phyloP scores from a whole-genome alignment of 2,888 invertebrate species.

The Cantharis flavilabris region DNA sequence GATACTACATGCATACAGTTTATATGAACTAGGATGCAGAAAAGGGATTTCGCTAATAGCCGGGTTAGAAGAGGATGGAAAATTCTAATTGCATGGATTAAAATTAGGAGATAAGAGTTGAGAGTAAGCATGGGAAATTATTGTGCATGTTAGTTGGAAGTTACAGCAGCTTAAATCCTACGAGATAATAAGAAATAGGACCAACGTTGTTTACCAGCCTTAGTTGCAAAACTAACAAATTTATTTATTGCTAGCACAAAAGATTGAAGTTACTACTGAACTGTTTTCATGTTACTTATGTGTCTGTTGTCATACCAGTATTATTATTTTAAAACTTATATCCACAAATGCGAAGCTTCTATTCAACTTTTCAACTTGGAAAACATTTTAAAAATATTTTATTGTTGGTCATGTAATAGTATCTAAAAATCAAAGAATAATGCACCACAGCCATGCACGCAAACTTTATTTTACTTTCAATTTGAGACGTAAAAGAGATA shows the following conservation, averaged over 20 bases:
- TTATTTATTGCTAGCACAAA: not conserved
- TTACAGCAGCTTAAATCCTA: constrained; percentile 18
- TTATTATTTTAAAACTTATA: not conserved
- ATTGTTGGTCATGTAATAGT: not conserved
- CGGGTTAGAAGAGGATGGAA: constrained; percentile 27
- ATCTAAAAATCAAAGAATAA: not conserved
- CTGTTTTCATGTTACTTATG: not conserved
- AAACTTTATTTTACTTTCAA: not conserved
- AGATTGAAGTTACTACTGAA: not conserved
- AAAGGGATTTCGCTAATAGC: constrained; percentile 15
- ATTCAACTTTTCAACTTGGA: not conserved
- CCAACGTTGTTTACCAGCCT: not conserved
- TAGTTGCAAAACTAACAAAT: not conserved
- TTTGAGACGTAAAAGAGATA: not conserved
- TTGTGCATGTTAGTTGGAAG: constrained; percentile 19
- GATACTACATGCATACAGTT: constrained; percentile 36
- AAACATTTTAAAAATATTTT: not conserved
- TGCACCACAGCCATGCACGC: not conserved
- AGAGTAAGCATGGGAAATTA: constrained; percentile 12
- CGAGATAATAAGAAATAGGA: constrained; percentile 11
- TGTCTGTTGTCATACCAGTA: not conserved
- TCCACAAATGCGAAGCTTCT: not conserved
- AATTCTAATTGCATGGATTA: constrained; percentile 43
- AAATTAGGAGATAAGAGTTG: constrained; percentile 40
- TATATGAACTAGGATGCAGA: constrained; percentile 31